These are phyloP conservation scores for Lycaena phlaeas DNA, from an alignment of 2,888 invertebrate genomes.

Conservation along the genomic window DNA sequence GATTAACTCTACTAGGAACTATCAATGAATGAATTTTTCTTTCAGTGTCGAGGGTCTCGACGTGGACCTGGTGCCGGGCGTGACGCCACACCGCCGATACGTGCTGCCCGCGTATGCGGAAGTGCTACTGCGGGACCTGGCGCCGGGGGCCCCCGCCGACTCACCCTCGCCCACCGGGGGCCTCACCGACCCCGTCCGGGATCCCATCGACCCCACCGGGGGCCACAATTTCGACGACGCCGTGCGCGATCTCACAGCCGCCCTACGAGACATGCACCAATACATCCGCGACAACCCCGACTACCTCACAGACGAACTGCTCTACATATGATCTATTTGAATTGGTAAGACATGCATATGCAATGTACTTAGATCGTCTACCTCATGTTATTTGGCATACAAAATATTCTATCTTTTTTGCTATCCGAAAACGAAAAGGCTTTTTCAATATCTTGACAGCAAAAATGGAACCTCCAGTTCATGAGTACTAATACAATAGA, in stretches of 20 bases:
- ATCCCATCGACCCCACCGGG: neutral
- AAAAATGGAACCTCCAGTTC: too few species aligned
- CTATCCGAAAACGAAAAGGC: too few species aligned
- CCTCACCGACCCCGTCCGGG: neutral
- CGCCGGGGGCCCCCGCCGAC: conserved; percentile 11
- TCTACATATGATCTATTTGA: conserved; percentile 24
- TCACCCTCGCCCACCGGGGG: neutral
- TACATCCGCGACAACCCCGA: conserved; percentile 28
- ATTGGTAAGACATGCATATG: too few species aligned
- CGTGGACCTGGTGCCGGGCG: conserved; percentile 31
- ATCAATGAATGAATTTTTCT: too few species aligned
- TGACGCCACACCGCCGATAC: conserved; percentile 49
- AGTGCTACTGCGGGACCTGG: conserved; percentile 29
- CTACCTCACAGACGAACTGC: conserved; percentile 39
- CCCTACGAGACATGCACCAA: conserved; percentile 14
- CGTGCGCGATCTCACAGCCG: conserved; percentile 14
- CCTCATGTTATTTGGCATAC: too few species aligned
- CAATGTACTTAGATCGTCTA: too few species aligned
- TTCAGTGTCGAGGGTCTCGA: conserved; percentile 28
- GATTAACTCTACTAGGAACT: too few species aligned
- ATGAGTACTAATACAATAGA: too few species aligned
- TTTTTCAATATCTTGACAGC: too few species aligned
- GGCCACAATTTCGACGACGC: neutral
- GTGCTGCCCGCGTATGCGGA: conserved; percentile 34
- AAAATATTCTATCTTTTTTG: too few species aligned